Evolutionary conservation across 1,140 invertebrate species (phyloP).

Genomic region (Aphaenogaster rudis): DNA sequence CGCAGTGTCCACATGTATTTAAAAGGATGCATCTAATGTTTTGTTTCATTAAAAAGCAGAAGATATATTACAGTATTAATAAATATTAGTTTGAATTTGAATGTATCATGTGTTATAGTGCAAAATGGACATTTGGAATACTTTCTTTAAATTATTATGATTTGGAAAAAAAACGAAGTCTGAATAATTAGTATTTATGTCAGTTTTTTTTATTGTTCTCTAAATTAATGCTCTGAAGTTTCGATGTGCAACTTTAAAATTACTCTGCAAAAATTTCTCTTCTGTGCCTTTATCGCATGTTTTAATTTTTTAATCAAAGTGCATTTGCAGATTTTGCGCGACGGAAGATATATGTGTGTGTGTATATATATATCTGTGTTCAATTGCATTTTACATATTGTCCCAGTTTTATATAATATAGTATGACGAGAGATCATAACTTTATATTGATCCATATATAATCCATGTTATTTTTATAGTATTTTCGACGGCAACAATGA

Average conservation of each 20-base stretch:
- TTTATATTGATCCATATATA: slow-evolving; percentile 14
- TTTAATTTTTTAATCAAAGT: slow-evolving; percentile 2
- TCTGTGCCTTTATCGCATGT: neutral
- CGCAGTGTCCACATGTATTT: neutral
- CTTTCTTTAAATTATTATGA: neutral
- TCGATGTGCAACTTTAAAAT: neutral
- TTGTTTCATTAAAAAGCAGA: neutral
- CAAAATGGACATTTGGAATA: neutral
- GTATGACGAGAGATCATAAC: neutral
- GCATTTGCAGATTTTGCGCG: slow-evolving; percentile 25
- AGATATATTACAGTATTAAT: neutral
- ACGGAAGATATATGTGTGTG: neutral
- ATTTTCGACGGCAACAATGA: slow-evolving; percentile 9
- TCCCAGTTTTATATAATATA: neutral
- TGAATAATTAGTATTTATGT: neutral
- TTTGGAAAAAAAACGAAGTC: neutral
- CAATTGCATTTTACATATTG: slow-evolving; percentile 59
- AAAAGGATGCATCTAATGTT: neutral
- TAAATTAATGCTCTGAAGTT: neutral
- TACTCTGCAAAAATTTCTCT: slow-evolving; percentile 31
- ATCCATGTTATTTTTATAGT: slow-evolving; percentile 28
- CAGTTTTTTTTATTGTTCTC: neutral
- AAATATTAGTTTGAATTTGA: neutral
- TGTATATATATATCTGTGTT: slow-evolving; percentile 17
- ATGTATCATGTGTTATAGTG: neutral